phyloP scores from a whole-genome alignment of 2,113 vertebrate species.

The Lynx canadensis region DNA sequence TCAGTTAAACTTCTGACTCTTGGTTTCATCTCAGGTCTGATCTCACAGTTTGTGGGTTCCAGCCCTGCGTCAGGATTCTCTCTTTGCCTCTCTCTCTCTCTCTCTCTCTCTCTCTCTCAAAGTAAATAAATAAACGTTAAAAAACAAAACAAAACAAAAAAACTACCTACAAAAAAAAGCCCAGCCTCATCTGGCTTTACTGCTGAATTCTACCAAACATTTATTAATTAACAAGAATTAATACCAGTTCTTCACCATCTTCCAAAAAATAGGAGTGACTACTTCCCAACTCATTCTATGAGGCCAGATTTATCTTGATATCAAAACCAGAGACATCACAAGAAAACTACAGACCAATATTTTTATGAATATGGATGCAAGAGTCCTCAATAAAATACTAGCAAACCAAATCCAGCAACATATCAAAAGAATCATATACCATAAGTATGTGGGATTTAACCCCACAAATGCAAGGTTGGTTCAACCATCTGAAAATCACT shows the following conservation, averaged over 20 bases:
- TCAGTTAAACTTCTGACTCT: too few species aligned
- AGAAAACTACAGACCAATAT: background rate
- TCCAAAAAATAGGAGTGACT: background rate
- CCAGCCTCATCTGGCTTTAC: background rate
- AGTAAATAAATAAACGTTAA: too few species aligned
- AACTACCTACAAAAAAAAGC: background rate
- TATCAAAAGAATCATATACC: background rate
- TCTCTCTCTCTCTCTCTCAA: too few species aligned
- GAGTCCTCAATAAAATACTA: background rate
- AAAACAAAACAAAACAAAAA: background rate
- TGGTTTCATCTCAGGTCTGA: too few species aligned
- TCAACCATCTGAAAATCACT: background rate
- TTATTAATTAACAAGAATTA: background rate
- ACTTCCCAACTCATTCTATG: background rate
- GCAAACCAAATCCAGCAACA: background rate
- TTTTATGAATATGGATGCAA: background rate
- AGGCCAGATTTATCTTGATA: background rate
- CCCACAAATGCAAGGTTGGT: background rate
- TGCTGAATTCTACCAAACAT: background rate
- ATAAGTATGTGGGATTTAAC: background rate
- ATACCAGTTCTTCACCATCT: background rate
- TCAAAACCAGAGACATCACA: background rate
- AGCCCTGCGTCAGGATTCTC: too few species aligned
- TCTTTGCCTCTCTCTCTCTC: too few species aligned
- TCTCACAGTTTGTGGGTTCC: too few species aligned